These are phyloP conservation scores for Crenichthys baileyi DNA, from an alignment of 2,797 vertebrate species.

Conservation along the genomic window DNA sequence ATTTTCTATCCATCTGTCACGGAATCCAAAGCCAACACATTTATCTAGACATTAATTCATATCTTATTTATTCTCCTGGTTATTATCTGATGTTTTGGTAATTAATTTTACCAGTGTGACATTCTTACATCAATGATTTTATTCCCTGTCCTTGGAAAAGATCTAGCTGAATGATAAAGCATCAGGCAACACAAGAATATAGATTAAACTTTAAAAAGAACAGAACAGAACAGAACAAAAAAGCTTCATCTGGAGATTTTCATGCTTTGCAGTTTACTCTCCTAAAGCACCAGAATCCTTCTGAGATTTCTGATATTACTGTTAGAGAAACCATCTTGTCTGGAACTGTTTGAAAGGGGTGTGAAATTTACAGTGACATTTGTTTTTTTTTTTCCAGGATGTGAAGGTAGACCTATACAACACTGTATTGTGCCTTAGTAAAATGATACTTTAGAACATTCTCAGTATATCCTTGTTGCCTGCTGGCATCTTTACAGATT, in stretches of 20 bases:
- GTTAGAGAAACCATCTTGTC: not conserved
- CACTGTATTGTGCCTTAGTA: not conserved
- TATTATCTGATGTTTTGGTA: constrained; percentile 10
- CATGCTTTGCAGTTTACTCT: not conserved
- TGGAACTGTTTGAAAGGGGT: not conserved
- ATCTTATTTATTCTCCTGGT: constrained; percentile 21
- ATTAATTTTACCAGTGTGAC: constrained; percentile 15
- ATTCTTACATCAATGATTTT: constrained; percentile 14
- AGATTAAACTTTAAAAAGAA: constrained; percentile 22
- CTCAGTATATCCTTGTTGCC: not conserved
- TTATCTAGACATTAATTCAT: constrained; percentile 3
- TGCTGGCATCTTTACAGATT: not conserved
- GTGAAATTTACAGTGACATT: no score
- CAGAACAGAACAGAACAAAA: not conserved
- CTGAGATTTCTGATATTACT: not conserved
- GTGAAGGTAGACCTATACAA: no score
- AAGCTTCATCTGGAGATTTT: constrained; percentile 21
- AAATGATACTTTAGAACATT: not conserved
- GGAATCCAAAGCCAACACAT: not conserved
- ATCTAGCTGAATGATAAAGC: constrained; percentile 26
- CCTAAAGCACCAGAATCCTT: not conserved
- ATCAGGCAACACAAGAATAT: constrained; percentile 39
- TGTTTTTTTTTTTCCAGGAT: no score
- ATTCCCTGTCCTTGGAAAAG: constrained; percentile 9
- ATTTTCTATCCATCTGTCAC: not conserved